Evolutionary conservation across 2,797 vertebrate species (phyloP).

Genomic region (Dryobates pubescens): DNA sequence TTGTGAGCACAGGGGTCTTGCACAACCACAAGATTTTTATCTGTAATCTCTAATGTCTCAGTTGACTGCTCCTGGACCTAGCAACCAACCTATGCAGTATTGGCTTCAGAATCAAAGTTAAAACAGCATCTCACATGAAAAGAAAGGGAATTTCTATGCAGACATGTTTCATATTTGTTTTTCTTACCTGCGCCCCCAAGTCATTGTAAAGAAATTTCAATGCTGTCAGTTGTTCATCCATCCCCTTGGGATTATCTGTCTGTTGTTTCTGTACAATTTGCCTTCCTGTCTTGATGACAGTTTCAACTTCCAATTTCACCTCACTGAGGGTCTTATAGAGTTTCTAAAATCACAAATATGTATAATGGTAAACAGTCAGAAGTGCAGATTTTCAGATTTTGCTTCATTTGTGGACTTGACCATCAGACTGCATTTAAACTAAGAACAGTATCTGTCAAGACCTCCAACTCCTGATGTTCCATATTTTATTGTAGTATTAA

Average conservation of each 20-base stretch:
- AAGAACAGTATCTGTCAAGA: background rate
- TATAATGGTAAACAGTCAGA: background rate
- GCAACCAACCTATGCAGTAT: background rate
- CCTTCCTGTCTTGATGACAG: constrained; percentile 97
- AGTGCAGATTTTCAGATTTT: background rate
- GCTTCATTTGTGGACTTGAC: background rate
- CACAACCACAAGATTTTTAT: background rate
- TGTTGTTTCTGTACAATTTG: constrained; percentile 99
- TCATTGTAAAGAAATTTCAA: constrained; percentile 97
- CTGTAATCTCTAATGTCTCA: background rate
- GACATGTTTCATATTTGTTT: background rate
- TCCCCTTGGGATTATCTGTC: constrained; percentile 94
- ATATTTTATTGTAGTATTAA: background rate
- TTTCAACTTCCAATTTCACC: constrained; percentile 97
- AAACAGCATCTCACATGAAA: background rate
- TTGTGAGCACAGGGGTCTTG: background rate
- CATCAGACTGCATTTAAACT: background rate
- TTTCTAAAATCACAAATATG: constrained; percentile 81
- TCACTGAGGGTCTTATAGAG: constrained; percentile 96
- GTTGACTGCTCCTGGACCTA: background rate
- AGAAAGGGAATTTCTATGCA: background rate
- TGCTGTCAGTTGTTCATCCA: constrained; percentile 96
- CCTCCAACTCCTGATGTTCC: background rate
- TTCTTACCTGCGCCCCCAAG: constrained; percentile 91
- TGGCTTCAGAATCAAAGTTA: background rate